Percentiles rank a stretch among this genome's conserved stretches.
phyloP scores from a whole-genome alignment of 2,888 invertebrate species.

The Nebria brevicollis region DNA sequence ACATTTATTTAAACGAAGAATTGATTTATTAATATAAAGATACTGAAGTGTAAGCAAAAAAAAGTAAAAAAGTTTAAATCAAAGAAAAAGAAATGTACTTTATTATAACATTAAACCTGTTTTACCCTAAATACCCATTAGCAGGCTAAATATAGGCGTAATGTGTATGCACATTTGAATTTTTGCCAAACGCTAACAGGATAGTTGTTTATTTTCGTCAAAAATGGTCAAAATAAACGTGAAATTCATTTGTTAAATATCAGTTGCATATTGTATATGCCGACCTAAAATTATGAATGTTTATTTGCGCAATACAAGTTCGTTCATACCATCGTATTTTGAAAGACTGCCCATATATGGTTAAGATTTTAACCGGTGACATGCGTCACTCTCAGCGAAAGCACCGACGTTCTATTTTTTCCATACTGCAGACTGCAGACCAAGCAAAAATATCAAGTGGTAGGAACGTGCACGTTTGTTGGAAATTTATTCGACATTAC shows the following conservation, averaged over 20 bases:
- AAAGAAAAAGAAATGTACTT: background rate
- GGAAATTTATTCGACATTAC: background rate
- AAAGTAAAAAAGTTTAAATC: background rate
- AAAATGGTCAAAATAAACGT: background rate
- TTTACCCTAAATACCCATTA: background rate
- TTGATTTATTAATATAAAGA: too few relatives aligned
- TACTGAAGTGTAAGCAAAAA: too few relatives aligned
- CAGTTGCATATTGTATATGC: background rate
- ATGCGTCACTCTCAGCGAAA: conserved; percentile 34
- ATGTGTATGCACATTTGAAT: background rate
- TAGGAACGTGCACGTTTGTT: background rate
- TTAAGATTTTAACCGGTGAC: conserved; percentile 36
- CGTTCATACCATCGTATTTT: conserved; percentile 30
- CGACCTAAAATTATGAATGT: conserved; percentile 28
- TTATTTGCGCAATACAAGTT: conserved; percentile 39
- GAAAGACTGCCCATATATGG: conserved; percentile 44
- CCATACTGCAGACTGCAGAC: background rate
- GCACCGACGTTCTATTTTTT: conserved; percentile 33
- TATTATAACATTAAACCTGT: background rate
- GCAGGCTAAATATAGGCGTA: background rate
- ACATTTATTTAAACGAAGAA: too few relatives aligned
- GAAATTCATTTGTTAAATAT: background rate
- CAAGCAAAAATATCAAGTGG: background rate
- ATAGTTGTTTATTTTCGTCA: background rate
- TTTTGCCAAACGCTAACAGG: background rate